Conservation (phyloP, 2,888 invertebrate genomes). For the Tenthredo notha region DNA sequence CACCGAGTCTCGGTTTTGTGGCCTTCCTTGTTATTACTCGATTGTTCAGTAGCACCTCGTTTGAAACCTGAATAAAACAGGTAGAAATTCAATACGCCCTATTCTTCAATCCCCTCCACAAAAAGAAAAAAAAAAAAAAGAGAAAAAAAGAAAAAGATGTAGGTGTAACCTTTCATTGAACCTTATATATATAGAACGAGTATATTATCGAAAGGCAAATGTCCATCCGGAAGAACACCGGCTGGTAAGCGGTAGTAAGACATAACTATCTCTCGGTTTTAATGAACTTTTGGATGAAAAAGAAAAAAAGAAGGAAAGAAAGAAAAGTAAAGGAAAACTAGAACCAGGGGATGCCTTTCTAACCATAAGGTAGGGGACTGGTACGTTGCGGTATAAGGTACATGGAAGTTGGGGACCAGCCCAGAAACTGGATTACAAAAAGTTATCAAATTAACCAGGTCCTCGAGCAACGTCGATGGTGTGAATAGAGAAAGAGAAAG, state of each 20-base stretch:
- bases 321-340: background rate
- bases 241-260: background rate
- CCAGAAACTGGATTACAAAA: constrained; percentile 3
- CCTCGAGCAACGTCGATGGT: constrained; percentile 35
- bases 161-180: background rate
- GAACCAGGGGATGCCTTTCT: background rate
- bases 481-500: constrained; percentile 23
- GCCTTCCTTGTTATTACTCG: constrained; percentile 13
- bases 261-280: background rate
- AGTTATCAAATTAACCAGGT: constrained; percentile 31
- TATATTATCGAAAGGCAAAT: constrained; percentile 11
- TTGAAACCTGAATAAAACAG: background rate
- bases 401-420: background rate
- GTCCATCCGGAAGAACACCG: background rate
- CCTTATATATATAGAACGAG: background rate
- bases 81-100: background rate
- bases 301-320: background rate
- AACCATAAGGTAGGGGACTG: background rate
- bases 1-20: constrained; percentile 5
- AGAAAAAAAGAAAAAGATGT: too few relatives aligned
- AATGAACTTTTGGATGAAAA: background rate
- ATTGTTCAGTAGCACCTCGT: constrained; percentile 2
- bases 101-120: background rate
- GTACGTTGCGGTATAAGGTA: background rate
- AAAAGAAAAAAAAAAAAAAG: background rate